phyloP scores from a whole-genome alignment of 2,113 vertebrate genomes.

The Pseudorhombus dupliciocellatus region DNA sequence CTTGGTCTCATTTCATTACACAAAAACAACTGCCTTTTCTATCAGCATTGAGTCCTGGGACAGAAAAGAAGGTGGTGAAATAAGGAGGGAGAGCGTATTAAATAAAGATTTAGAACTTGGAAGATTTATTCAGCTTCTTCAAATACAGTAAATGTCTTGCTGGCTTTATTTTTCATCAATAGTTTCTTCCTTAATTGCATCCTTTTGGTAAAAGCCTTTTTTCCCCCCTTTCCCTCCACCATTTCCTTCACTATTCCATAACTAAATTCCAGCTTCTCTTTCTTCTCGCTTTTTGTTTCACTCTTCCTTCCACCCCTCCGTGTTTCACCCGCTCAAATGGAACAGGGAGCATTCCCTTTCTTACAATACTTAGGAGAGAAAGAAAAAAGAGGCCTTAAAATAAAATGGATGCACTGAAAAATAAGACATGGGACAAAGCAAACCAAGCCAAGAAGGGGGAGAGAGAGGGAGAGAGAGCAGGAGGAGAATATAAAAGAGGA shows the following conservation, averaged over 20 bases:
- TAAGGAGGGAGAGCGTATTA: constrained; percentile 53
- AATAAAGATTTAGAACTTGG: constrained; percentile 73
- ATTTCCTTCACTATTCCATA: constrained; percentile 76
- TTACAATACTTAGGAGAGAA: constrained; percentile 58
- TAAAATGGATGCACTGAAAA: constrained; percentile 79
- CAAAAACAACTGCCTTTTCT: constrained; percentile 68
- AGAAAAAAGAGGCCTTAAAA: constrained; percentile 68
- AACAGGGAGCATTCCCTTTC: constrained; percentile 64
- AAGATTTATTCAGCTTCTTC: constrained; percentile 72
- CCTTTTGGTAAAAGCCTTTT: constrained; percentile 68
- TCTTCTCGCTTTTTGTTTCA: constrained; percentile 72
- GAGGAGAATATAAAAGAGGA: constrained; percentile 74
- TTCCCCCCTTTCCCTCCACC: constrained; percentile 49
- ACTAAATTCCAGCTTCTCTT: constrained; percentile 74
- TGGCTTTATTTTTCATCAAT: constrained; percentile 67
- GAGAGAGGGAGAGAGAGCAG: constrained; percentile 45
- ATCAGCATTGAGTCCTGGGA: constrained; percentile 37
- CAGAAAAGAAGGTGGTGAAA: constrained; percentile 50
- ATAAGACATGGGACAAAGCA: constrained; percentile 77
- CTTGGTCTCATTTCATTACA: constrained; percentile 66
- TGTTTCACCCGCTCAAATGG: constrained; percentile 58
- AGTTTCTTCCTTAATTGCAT: constrained; percentile 77
- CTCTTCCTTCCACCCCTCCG: constrained; percentile 72
- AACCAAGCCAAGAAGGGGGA: constrained; percentile 32
- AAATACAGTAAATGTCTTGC: constrained; percentile 77